A percentile compares a stretch with the other conserved stretches of the same genome.
Evolutionary conservation across 2,888 invertebrate species (phyloP).

Genomic region (Sinohyriopsis cumingii): DNA sequence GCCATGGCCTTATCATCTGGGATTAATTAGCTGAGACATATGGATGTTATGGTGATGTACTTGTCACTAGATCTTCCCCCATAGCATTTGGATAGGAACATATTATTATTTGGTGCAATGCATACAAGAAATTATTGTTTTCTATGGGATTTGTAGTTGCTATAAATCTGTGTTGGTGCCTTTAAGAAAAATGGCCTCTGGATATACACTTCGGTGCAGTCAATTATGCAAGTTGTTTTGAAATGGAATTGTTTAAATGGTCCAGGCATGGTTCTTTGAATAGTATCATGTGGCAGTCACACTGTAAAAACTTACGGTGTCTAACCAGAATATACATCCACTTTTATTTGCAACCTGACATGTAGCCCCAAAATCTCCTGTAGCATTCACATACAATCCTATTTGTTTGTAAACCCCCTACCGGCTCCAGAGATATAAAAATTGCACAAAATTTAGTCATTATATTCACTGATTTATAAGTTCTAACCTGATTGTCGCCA

Average conservation of each 20-base stretch:
- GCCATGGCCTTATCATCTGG: conserved; percentile 24
- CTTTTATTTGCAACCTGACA: no score
- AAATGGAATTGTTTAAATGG: conserved; percentile 9
- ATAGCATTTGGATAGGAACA: conserved; percentile 16
- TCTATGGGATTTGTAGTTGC: conserved; percentile 5
- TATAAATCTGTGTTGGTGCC: not conserved
- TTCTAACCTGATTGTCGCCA: no score
- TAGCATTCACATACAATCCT: no score
- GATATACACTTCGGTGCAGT: conserved; percentile 26
- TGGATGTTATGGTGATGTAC: conserved; percentile 17
- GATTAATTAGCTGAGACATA: conserved; percentile 13
- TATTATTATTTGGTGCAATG: conserved; percentile 11
- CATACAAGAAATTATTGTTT: conserved; percentile 8
- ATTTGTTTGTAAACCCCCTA: no score
- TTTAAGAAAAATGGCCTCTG: conserved; percentile 7
- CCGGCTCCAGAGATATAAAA: no score
- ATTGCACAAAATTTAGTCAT: no score
- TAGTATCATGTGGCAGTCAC: conserved; percentile 17
- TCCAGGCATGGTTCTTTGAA: conserved; percentile 17
- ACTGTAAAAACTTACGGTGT: not conserved
- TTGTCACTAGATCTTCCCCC: conserved; percentile 19
- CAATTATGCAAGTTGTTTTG: conserved; percentile 15
- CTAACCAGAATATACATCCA: no score
- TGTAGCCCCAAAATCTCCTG: no score
- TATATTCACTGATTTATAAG: no score